These are phyloP conservation scores for Phylloscopus whistleri DNA, from an alignment of 2,113 vertebrate species.

Conservation along the genomic window DNA sequence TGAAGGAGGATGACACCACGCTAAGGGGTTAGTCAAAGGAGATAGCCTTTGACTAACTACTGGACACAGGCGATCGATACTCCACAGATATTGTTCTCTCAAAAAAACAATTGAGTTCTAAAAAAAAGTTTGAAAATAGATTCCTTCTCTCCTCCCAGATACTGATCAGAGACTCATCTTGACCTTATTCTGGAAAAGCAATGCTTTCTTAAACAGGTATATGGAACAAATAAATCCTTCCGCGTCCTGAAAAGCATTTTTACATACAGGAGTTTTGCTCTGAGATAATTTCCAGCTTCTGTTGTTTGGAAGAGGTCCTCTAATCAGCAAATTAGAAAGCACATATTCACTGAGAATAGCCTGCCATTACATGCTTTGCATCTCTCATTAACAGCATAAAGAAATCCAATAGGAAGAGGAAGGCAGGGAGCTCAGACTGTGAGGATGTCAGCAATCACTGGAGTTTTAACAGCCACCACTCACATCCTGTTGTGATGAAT, in stretches of 20 bases:
- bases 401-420: not conserved
- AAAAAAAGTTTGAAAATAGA: slow-evolving; percentile 93
- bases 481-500: not conserved
- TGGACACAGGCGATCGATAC: slow-evolving; percentile 92
- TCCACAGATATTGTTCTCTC: slow-evolving; percentile 87
- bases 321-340: slow-evolving; percentile 1
- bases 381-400: not conserved
- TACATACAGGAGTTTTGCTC: not conserved
- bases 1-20: slow-evolving; percentile 85
- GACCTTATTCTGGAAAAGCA: slow-evolving; percentile 87
- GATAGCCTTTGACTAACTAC: slow-evolving; percentile 99
- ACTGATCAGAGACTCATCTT: slow-evolving; percentile 88
- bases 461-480: not conserved
- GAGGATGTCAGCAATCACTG: not conserved
- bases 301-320: not conserved
- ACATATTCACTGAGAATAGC: not conserved
- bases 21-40: slow-evolving; percentile 99
- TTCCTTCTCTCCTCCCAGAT: slow-evolving; percentile 86
- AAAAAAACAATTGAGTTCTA: slow-evolving; percentile 86
- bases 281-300: not conserved
- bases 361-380: not conserved
- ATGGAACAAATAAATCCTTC: slow-evolving; percentile 87
- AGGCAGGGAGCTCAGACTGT: not conserved
- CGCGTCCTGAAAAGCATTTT: slow-evolving; percentile 31
- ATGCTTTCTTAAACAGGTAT: slow-evolving; percentile 85